These are phyloP conservation scores for Nothobranchius kuhntae DNA, from an alignment of 2,113 vertebrate species.

Conservation along the genomic window DNA sequence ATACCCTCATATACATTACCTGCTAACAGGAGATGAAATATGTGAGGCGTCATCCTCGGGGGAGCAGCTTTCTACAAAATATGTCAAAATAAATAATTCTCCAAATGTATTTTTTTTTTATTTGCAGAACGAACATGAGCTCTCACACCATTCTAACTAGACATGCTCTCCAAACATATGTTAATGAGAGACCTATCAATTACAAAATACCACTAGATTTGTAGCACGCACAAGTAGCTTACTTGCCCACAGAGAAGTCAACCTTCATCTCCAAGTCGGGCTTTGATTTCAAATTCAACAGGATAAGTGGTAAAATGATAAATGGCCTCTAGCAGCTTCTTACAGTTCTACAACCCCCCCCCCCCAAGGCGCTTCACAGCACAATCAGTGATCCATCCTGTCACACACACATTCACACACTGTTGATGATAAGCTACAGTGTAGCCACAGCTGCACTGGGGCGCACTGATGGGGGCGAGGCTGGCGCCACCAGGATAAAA, in stretches of 20 bases:
- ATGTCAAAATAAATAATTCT: background rate
- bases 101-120: background rate
- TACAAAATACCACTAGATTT: too few relatives aligned
- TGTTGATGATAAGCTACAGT: too few relatives aligned
- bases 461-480: too few relatives aligned
- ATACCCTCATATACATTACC: slow-evolving; percentile 30
- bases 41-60: slow-evolving; percentile 26
- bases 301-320: too few relatives aligned
- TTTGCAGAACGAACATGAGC: background rate
- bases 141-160: background rate
- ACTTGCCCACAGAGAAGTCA: background rate
- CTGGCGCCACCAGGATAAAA: too few relatives aligned
- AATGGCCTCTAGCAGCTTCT: too few relatives aligned
- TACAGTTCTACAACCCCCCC: too few relatives aligned
- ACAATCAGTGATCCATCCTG: too few relatives aligned
- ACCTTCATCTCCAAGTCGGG: background rate
- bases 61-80: slow-evolving; percentile 32
- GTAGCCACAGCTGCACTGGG: too few relatives aligned
- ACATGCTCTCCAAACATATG: background rate
- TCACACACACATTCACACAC: too few relatives aligned
- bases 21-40: slow-evolving; percentile 43
- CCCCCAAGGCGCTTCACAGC: too few relatives aligned
- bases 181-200: background rate
- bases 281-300: background rate
- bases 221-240: too few relatives aligned